Conservation (phyloP, 2,888 invertebrate species). For the Drosophila parthenogenetica region DNA sequence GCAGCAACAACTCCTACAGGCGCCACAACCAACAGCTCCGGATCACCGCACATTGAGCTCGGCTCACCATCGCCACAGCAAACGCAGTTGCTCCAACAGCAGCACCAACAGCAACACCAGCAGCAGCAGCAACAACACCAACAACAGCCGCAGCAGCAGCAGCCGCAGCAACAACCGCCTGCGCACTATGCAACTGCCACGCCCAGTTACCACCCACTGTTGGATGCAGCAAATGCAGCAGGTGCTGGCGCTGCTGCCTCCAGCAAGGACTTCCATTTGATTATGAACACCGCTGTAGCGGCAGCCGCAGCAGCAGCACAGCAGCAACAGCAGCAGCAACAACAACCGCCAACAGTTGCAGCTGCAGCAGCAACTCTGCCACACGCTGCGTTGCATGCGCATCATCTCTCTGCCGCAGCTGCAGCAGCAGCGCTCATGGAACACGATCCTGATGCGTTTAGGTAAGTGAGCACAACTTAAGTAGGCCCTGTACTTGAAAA, state of each 20-base stretch:
- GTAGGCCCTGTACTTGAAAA: neutral
- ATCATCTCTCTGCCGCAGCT: constrained; percentile 63
- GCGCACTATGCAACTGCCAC: constrained; percentile 47
- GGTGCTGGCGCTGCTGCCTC: constrained; percentile 80
- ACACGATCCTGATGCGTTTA: constrained; percentile 85
- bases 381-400: constrained; percentile 58
- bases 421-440: constrained; percentile 70
- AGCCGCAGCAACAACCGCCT: constrained; percentile 37
- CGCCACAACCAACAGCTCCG: constrained; percentile 76
- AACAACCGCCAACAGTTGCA: constrained; percentile 45
- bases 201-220: constrained; percentile 80
- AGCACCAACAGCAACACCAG: constrained; percentile 41
- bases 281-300: constrained; percentile 83
- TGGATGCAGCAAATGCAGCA: constrained; percentile 81
- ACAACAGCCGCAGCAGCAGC: constrained; percentile 45
- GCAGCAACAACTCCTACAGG: constrained; percentile 76
- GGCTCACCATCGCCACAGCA: constrained; percentile 81
- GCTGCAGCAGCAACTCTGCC: constrained; percentile 64
- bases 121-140: constrained; percentile 53
- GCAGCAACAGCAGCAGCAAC: constrained; percentile 72
- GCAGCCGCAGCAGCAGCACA: constrained; percentile 82
- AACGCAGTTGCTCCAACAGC: constrained; percentile 49
- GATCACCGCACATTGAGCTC: constrained; percentile 81
- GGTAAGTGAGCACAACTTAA: constrained; percentile 68
- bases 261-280: constrained; percentile 82